A percentile compares a stretch with the other conserved stretches of the same genome.
These are phyloP conservation scores for Strigamia transsilvanica DNA, from an alignment of 2,888 invertebrate species.

Conservation along the genomic window DNA sequence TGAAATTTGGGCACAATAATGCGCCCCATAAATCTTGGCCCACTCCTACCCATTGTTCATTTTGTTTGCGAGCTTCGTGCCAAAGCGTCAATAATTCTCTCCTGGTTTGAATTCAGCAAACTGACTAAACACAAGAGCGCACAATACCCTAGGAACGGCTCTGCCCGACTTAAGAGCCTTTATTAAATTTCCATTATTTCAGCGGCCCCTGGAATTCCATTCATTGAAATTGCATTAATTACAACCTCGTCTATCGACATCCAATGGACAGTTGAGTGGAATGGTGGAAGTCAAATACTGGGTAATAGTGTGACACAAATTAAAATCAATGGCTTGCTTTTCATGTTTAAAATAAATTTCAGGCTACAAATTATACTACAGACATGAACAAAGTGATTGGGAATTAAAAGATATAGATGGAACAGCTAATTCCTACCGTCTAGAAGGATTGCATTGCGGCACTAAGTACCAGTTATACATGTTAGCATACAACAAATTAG, in stretches of 20 bases:
- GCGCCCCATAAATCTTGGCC: too few species aligned
- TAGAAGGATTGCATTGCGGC: constrained; percentile 20
- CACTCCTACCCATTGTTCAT: too few species aligned
- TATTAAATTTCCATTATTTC: not conserved
- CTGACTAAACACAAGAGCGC: too few species aligned
- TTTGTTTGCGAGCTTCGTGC: too few species aligned
- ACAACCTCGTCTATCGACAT: constrained; percentile 74
- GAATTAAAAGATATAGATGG: constrained; percentile 71
- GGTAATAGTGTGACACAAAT: too few species aligned
- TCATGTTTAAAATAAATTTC: too few species aligned
- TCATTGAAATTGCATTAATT: constrained; percentile 73
- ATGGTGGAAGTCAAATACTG: constrained; percentile 27
- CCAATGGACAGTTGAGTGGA: constrained; percentile 60
- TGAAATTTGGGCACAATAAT: too few species aligned
- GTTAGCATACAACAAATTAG: not conserved
- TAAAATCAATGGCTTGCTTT: too few species aligned
- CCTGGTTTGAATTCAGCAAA: too few species aligned
- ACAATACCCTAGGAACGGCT: too few species aligned
- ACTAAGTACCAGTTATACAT: constrained; percentile 15
- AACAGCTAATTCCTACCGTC: not conserved
- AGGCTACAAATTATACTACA: constrained; percentile 18
- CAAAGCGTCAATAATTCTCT: too few species aligned
- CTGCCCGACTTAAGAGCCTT: too few species aligned
- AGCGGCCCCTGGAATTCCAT: constrained; percentile 72
- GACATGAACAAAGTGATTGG: constrained; percentile 3